These are phyloP conservation scores for Hystrix cristata DNA, from an alignment of 2,113 vertebrate genomes.

Conservation along the genomic window DNA sequence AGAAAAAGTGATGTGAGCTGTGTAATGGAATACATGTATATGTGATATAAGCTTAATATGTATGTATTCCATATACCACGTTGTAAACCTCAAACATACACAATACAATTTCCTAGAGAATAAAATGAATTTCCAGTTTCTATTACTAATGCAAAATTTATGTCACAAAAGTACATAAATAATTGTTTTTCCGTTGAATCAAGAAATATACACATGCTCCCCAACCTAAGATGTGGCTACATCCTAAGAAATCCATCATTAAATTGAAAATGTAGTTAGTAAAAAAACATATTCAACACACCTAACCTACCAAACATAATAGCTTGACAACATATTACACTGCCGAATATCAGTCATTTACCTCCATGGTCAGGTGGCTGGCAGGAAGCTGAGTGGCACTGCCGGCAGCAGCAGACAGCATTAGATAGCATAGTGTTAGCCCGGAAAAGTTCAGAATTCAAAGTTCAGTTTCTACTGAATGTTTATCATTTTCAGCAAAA, in stretches of 20 bases:
- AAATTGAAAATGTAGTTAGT: not conserved
- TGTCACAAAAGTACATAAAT: not conserved
- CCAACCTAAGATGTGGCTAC: not conserved
- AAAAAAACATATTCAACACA: not conserved
- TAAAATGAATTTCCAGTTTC: not conserved
- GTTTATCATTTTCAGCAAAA: not conserved
- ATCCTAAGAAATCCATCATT: not conserved
- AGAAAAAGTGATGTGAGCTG: not conserved
- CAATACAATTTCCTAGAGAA: not conserved
- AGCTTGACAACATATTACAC: not conserved
- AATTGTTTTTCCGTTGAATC: not conserved
- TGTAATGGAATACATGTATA: too few relatives aligned
- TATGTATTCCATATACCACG: not conserved
- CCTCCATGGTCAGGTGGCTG: too few relatives aligned
- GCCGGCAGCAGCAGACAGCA: too few relatives aligned
- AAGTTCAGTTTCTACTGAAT: not conserved
- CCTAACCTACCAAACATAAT: not conserved
- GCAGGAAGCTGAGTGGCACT: not conserved
- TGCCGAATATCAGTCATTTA: not conserved
- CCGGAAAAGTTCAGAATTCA: not conserved
- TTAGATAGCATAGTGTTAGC: not conserved
- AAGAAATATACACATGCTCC: not conserved
- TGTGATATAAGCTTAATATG: not conserved
- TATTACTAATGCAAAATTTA: slow-evolving; percentile 17
- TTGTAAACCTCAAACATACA: not conserved